These are phyloP conservation scores for Boulengeromyrus knoepffleri DNA, from an alignment of 2,113 vertebrate species.

Conservation along the genomic window DNA sequence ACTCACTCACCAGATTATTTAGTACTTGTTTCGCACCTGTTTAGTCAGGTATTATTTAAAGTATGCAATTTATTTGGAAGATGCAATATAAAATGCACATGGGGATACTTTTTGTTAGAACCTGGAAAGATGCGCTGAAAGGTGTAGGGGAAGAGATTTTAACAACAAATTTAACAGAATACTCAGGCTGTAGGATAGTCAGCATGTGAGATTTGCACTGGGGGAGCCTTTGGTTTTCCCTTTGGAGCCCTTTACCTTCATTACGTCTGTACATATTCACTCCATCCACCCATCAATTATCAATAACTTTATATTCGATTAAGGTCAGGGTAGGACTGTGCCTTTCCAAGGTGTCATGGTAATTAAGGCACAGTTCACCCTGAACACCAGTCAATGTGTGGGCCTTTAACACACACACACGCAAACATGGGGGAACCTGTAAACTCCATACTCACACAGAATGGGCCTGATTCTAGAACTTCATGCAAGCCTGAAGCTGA, in stretches of 20 bases:
- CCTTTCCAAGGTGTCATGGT: neutral
- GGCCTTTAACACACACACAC: neutral
- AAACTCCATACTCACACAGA: neutral
- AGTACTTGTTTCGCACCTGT: neutral
- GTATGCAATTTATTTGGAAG: neutral
- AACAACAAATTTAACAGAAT: neutral
- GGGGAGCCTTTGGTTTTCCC: neutral
- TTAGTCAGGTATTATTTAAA: neutral
- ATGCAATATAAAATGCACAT: neutral
- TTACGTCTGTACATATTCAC: neutral
- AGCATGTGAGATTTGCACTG: neutral
- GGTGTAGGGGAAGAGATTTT: neutral
- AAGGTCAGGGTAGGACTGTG: neutral
- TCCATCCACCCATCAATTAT: neutral
- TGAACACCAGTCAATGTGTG: neutral
- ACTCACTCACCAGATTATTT: neutral
- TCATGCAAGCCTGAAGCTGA: neutral
- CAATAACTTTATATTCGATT: neutral
- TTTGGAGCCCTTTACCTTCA: neutral
- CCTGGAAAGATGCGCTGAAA: neutral
- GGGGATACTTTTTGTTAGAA: neutral
- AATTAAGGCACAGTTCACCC: neutral
- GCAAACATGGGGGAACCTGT: neutral
- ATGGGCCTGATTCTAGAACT: neutral
- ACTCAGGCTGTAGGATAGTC: neutral